Conservation (phyloP, 2,113 vertebrate species). For the Blennius ocellaris region DNA sequence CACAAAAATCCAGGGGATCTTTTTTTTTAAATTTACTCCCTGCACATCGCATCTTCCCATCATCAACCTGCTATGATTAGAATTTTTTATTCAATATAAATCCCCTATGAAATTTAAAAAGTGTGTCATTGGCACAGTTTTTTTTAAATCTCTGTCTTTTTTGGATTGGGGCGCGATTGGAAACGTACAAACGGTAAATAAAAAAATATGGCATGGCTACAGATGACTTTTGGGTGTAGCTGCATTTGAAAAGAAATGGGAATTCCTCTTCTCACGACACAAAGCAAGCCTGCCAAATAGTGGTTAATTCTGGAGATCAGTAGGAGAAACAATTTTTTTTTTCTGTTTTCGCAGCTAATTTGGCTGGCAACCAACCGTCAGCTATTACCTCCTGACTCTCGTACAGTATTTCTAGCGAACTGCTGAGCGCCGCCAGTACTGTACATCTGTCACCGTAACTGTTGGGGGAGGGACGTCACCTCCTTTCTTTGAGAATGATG, state of each 20-base stretch:
- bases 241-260: background rate
- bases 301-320: background rate
- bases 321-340: background rate
- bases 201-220: too few relatives aligned
- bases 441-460: slow-evolving; percentile 34
- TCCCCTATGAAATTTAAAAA: too few relatives aligned
- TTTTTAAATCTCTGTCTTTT: too few relatives aligned
- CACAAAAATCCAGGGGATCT: too few relatives aligned
- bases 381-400: background rate
- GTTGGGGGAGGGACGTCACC: slow-evolving; percentile 1
- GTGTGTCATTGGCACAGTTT: too few relatives aligned
- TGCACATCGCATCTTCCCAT: too few relatives aligned
- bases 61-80: too few relatives aligned
- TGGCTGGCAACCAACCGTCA: slow-evolving; percentile 10
- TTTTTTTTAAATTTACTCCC: too few relatives aligned
- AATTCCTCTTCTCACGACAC: background rate
- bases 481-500: slow-evolving; percentile 18
- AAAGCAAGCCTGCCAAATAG: background rate
- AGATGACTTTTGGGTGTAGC: background rate
- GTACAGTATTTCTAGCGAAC: background rate
- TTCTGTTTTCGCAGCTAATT: slow-evolving; percentile 10
- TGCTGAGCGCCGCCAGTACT: slow-evolving; percentile 11
- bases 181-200: too few relatives aligned
- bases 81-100: too few relatives aligned
- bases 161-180: too few relatives aligned